Evolutionary conservation across 2,797 vertebrate species (phyloP), one percentile per base, ranked within the genome.

Genomic region (Cirrhinus molitorella): DNA sequence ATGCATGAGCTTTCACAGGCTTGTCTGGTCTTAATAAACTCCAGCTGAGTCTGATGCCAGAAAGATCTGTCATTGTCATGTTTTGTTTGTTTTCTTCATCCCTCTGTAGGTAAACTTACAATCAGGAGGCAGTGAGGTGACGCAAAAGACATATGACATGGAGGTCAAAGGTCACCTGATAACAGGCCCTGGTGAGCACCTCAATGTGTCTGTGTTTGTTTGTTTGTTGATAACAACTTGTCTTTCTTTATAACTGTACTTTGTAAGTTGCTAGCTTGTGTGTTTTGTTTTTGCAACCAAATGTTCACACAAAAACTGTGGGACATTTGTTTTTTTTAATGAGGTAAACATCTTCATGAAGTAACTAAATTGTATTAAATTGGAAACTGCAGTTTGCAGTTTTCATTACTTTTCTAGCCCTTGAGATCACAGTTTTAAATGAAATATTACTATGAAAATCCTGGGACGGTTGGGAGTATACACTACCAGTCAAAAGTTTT

Each of bases 111-210:
- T 88, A 28, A 89, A 86, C 16, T 79, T 86, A 31, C 88, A 76
- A 28, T 88, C 88, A 79, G 89, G 68, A 13, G 91, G 90, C 80
- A 90, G 89, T 31, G 87, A 85, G 73, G 87, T 89, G 92, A 91
- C 86, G 89, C 91, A 90, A 90, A 89, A 92, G 45, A 87, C 87
- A 40, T 86, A 87, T 85, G 90, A 91, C 91, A 96, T 97, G 96
- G 96, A 97, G 93, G 94, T 97, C 94, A 96, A 95, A 94, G 93
- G 94, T 94, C 95, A 95, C 88, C 91, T 96, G 89, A 96, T 96
- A 91, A 95, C 90, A 85, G 92, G 91, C 61, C 91, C 93, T 92
- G 95, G 96, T 96, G 80, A 93, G 94, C 6, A 11, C 9, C 65
- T 31, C 40, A 49, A 19, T 79, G 51, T 40, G 25, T 19, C 28